Evolutionary conservation across 92 coral and sea anemone genomes (phyloP), one percentile per base, ranked within the genome.

Genomic region (Parazoanthus darwini): DNA sequence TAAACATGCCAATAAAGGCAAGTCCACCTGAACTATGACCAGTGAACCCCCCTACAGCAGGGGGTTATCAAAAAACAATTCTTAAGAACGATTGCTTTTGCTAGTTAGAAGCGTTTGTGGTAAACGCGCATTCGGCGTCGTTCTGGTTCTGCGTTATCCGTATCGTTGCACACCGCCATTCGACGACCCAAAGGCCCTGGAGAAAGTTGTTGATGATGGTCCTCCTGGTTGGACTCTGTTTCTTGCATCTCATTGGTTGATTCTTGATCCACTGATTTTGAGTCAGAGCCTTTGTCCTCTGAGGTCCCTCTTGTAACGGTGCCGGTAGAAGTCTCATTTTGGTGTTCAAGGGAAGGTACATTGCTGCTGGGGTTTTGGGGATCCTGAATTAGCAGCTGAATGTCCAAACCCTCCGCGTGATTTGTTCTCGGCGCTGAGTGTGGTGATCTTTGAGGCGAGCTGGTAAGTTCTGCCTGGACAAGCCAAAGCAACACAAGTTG

Each of bases 61-160:
- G 3, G 33, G 70, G 70, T 63, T 63, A 13, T 14, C 9, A 54
- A 11, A 54, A 54, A 54, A 54, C 59, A 54, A 54, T 54, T 9
- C 8, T 58, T 58, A 58, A 58, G 66, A 58, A 18, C 70, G 1
- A 22, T 14, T 63, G 59, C 3, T 54, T 54, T 63, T 63, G 70
- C 7, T 18, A 46, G 26, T 84, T 26, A 84, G 67, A 84, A 84
- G 44, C 87, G 87, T 35, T 84, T 84, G 25, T 48, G 72, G 44
- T 66, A 84, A 70, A 84, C 87, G 16, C 87, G 87, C 87, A 84
- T 84, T 84, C 87, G 79, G 43, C 87, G 68, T 9, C 87, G 68
- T 38, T 84, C 87, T 6, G 46, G 2, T 46, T 50, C 87, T 1
- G 87, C 87, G 44, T 84, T 84, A 48, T 84, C 87, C 18, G 66